phyloP scores from a whole-genome alignment of 2,113 vertebrate species.

The Heptranchias perlo region DNA sequence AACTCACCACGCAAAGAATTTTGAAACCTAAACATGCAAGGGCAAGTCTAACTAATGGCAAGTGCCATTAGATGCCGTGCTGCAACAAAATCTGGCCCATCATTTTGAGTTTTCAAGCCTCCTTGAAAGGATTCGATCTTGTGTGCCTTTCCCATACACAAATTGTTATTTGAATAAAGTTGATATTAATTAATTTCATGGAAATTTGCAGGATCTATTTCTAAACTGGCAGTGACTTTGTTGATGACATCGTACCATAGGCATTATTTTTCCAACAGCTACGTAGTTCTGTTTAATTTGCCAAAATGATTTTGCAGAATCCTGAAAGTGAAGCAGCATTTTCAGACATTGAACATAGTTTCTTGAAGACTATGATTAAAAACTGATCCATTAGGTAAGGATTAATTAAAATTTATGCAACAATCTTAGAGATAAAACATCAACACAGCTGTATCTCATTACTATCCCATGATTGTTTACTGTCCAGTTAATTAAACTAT shows the following conservation, averaged over 20 bases:
- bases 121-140: not conserved
- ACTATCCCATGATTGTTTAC: not conserved
- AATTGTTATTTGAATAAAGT: not conserved
- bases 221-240: not conserved
- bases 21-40: too few species aligned
- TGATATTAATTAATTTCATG: not conserved
- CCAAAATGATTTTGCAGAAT: not conserved
- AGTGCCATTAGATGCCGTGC: too few species aligned
- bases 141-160: not conserved
- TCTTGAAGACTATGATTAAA: not conserved
- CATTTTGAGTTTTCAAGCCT: not conserved
- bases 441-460: not conserved
- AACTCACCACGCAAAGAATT: too few species aligned
- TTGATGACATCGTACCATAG: not conserved
- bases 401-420: not conserved
- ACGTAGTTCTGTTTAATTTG: not conserved
- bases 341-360: not conserved
- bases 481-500: not conserved
- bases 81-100: too few species aligned
- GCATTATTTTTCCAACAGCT: conserved; percentile 12
- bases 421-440: not conserved
- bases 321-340: too few species aligned
- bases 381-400: not conserved
- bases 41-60: too few species aligned
- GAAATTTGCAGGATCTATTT: not conserved